Base-by-base conservation (phyloP, 2,113 vertebrate genomes). In the Chunga burmeisteri region DNA sequence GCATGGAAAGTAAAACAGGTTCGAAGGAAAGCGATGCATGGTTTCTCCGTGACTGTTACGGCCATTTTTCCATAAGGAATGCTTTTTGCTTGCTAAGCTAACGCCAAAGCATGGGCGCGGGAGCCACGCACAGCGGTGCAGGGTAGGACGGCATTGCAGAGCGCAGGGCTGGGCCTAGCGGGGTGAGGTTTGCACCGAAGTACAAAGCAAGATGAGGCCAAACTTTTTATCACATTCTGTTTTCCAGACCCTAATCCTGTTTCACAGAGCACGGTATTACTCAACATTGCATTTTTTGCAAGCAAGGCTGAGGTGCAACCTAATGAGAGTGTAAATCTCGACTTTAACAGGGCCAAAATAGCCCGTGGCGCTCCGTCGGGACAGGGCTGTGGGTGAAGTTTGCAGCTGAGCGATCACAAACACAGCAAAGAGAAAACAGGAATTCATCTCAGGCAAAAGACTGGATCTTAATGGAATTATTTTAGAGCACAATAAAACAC, bases 401-500 rank as follows among this genome's bases (percentile, higher is more conserved):
- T 34, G 53, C 49, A 82, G 62, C 53, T 8, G 55, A 94, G 70
- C 1, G 34, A 81, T 30, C 2, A 0, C 79, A 72, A 93, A 42
- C 0, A 0, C 36, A 23, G 34, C 56, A 21, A 27, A 47, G 42
- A 79, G 58, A 50, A 95, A 93, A 34, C 50, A 34, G 49, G 82
- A 90, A 92, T 93, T 88, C 44, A 53, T 83, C 88, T 86, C 8
- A 0, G 75, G 40, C 66, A 86, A 61, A 68, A 62, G 40, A 53
- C 81, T 66, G 61, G 82, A 65, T 53, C 83, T 81, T 72, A 73
- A 90, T 38, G 53, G 91, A 91, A 95, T 73, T 87, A 85, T 92
- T 94, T 92, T 21, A 91, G 65, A 91, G 91, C 70, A 91, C 66
- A 59, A 50, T 84, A 96, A 93, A 94, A 72, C 93, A 95, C 67